Conservation (phyloP, 2,797 vertebrate genomes). For the Intellagama lesueurii region DNA sequence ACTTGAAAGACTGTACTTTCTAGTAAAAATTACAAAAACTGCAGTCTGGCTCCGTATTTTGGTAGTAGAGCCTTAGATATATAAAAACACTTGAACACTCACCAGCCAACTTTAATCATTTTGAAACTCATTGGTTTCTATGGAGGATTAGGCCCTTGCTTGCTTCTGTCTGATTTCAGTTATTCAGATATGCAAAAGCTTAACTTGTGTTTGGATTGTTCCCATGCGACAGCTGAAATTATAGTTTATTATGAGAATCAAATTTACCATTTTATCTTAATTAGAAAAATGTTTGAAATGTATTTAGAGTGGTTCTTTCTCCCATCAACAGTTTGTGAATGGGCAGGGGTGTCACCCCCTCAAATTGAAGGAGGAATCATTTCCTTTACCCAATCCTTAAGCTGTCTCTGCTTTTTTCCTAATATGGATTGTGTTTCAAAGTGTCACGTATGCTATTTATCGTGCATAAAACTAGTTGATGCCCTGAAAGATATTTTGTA, state of each 20-base stretch:
- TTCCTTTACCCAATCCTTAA: no score
- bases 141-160: neutral
- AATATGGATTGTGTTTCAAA: neutral
- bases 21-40: constrained; percentile 5
- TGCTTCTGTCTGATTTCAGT: neutral
- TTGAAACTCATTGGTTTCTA: neutral
- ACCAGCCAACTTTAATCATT: neutral
- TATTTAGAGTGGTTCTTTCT: constrained; percentile 5
- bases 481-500: neutral
- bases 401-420: neutral
- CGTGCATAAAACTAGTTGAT: neutral
- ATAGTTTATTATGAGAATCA: constrained; percentile 17
- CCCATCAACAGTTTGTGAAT: no score
- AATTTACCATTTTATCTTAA: neutral
- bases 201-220: neutral
- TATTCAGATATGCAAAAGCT: neutral
- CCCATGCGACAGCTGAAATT: neutral
- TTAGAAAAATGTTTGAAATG: constrained; percentile 11
- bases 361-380: no score
- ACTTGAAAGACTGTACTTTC: constrained; percentile 26
- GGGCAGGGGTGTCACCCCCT: no score
- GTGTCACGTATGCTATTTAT: neutral
- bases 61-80: neutral
- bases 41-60: neutral
- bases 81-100: neutral